Evolutionary conservation across 53 echinoderm and acorn worm species (phyloP), one percentile per base, ranked within the genome.

Genomic region (Luidia sarsii): DNA sequence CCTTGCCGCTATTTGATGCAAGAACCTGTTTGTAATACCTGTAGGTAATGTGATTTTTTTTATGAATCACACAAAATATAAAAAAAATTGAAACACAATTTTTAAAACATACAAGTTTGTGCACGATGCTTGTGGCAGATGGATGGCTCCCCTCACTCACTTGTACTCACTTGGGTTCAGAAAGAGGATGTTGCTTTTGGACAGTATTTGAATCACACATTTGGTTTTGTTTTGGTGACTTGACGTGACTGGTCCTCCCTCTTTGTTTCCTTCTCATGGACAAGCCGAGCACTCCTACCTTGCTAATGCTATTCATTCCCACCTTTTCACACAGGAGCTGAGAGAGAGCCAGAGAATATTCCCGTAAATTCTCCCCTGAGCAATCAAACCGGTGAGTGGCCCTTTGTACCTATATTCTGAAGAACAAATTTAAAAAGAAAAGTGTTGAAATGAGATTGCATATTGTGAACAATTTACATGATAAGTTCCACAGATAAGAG

Each of bases 271-370:
- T 57, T 77, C 60, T 77, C n/a, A 46, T 9, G 20, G 31, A 59
- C 43, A 77, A 77, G 48, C 67, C 46, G 77, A 77, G 77, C 61
- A 77, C 61, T 77, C 59, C 33, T 61, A 20, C 77, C 20, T 48
- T 60, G 46, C 77, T 77, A 77, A 77, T 77, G 29, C 46, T 39
- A 45, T 59, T 4, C 46, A 77, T 77, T 77, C 77, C 77, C 77
- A 77, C 77, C 77, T 77, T 61, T 45, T 61, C 31, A 6, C 16
- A 61, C 77, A 77, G 77, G 61, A 60, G 39, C 28, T 32, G 61
- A 59, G 31, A 45, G 43, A 19, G 18, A 77, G 18, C 77, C 77
- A 77, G 77, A 77, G 59, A 29, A 22, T 77, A 61, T 61, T n/a
- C 45, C 61, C 33, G 46, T 45, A 31, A 59, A 77, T 19, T 60